Conservation (phyloP, 2,888 invertebrate genomes). For the Rugalucina vietnamica region DNA sequence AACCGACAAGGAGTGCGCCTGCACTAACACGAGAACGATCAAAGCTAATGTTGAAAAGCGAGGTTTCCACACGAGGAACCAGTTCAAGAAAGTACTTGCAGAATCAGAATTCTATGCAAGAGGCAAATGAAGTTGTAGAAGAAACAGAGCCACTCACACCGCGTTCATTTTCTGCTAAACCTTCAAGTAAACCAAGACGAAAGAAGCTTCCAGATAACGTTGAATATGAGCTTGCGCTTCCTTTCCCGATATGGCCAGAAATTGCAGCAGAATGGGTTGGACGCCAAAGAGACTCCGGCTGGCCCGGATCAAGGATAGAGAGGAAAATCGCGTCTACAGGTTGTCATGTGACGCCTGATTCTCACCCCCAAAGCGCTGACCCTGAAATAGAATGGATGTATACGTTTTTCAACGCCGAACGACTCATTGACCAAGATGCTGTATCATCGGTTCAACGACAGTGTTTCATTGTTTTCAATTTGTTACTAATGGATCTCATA, state of each 20-base stretch:
- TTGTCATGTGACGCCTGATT: slow-evolving; percentile 67
- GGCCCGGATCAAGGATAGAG: slow-evolving; percentile 65
- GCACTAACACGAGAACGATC: slow-evolving; percentile 53
- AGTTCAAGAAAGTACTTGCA: slow-evolving; percentile 51
- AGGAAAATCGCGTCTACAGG: slow-evolving; percentile 61
- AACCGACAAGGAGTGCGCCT: slow-evolving; percentile 50
- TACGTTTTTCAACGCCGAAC: slow-evolving; percentile 70
- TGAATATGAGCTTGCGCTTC: slow-evolving; percentile 62
- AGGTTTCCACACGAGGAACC: slow-evolving; percentile 54
- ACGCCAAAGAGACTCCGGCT: slow-evolving; percentile 62
- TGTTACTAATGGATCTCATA: slow-evolving; percentile 59
- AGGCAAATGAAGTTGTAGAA: slow-evolving; percentile 49
- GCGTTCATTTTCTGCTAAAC: slow-evolving; percentile 41
- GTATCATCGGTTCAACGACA: slow-evolving; percentile 68
- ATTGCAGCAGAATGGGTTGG: slow-evolving; percentile 62
- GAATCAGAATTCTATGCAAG: slow-evolving; percentile 47
- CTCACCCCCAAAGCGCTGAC: slow-evolving; percentile 60
- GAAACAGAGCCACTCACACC: slow-evolving; percentile 53
- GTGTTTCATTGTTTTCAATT: slow-evolving; percentile 66
- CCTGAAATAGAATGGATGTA: slow-evolving; percentile 70
- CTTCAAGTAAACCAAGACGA: slow-evolving; percentile 30
- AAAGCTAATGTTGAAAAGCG: slow-evolving; percentile 49
- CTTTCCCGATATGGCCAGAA: slow-evolving; percentile 67
- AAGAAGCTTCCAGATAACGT: slow-evolving; percentile 59
- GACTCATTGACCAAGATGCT: slow-evolving; percentile 63